Evolutionary conservation across 2,797 vertebrate species (phyloP), one percentile per base, ranked within the genome.

Genomic region (Sorex maritimensis): DNA sequence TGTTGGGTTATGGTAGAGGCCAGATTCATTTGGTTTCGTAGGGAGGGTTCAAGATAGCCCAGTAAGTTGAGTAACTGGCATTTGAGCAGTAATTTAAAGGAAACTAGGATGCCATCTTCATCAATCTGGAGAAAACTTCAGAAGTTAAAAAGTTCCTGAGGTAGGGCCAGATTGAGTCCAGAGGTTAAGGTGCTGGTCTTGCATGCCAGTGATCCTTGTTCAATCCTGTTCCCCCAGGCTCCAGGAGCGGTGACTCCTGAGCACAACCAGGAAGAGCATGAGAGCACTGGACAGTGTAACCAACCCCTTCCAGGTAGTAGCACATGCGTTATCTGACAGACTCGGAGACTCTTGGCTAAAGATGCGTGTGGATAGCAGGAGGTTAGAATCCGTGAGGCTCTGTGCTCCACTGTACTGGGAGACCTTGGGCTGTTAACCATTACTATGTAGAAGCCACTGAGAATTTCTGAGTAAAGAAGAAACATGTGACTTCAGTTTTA

Each of bases 51-150:
- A 77, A 72, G 55, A 14, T 2, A 23, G 19, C 34, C 49, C 38
- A 4, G 41, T 44, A 44, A 44, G 5, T 44, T 44, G 14, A 61
- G 15, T 21, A 79, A 12, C 14, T 82, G 63, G 30, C 30, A 1
- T 80, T 71, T 94, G 14, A 88, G 11, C 38, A 85, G 28, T 13
- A 19, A 19, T 61, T 46, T 73, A 38, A 75, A 77, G 21, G n/a
- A 67, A 67, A 5, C 30, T 11, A 83, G 28, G 72, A 13, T 65
- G 7, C 63, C 65, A 49, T 12, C 23, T 14, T 91, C 24, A 2
- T 71, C 34, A 81, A 72, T 82, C 24, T 19, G 15, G 38, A 49
- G 79, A 71, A 86, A 83, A n/a, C 26, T 26, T 5, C 0, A 23
- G 63, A 15, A 69, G 52, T 80, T 81, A 34, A 58, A 73, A 86